These are phyloP conservation scores for Clupea harengus DNA, from an alignment of 2,113 vertebrate species.

Conservation along the genomic window DNA sequence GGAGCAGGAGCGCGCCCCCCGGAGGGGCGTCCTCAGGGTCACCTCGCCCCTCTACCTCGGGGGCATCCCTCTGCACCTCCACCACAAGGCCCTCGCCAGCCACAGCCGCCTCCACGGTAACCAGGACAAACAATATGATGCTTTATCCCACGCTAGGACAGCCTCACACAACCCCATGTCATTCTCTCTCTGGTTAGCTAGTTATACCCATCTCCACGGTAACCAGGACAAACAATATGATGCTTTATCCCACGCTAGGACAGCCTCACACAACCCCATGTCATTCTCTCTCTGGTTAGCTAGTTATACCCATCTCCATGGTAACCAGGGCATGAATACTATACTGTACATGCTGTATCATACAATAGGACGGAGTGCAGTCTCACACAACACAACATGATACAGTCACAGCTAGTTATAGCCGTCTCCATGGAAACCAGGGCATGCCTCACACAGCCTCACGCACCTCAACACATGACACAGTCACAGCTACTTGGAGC, in stretches of 20 bases:
- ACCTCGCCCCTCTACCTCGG: constrained; percentile 81
- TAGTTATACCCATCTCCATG: no score
- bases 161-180: no score
- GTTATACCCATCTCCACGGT: no score
- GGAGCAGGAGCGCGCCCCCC: constrained; percentile 53
- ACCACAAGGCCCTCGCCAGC: constrained; percentile 58
- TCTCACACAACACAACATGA: background rate
- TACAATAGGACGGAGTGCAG: background rate
- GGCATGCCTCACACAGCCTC: no score
- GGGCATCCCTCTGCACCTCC: constrained; percentile 74
- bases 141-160: no score
- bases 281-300: no score
- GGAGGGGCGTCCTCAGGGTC: constrained; percentile 62
- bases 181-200: no score
- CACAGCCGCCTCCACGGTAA: constrained; percentile 77
- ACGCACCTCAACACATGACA: no score
- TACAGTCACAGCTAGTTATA: background rate
- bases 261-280: no score
- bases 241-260: no score
- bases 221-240: background rate
- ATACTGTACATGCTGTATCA: background rate
- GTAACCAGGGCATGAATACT: background rate
- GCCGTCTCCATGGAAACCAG: no score
- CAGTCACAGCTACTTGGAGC: no score
- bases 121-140: background rate